phyloP scores from a whole-genome alignment of 2,113 vertebrate genomes.

The Ifrita kowaldi region DNA sequence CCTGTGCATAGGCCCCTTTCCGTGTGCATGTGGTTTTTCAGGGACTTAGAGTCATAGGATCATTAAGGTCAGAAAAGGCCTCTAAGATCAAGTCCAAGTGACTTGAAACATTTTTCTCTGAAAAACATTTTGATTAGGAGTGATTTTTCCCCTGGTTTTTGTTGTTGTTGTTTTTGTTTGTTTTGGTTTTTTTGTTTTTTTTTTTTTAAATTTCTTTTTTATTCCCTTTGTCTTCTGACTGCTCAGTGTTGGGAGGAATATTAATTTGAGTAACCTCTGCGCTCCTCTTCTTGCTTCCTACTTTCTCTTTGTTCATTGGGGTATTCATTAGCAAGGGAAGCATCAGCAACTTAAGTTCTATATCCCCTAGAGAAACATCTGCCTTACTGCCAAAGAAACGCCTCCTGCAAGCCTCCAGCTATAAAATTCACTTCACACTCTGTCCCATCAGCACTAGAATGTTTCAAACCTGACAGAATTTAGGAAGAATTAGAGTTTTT shows the following conservation, averaged over 20 bases:
- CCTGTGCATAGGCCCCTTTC: not conserved
- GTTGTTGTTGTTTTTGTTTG: not conserved
- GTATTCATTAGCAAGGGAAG: not conserved
- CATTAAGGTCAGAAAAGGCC: rapidly evolving
- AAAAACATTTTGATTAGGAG: not conserved
- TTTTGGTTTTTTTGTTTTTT: not conserved
- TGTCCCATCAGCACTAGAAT: not conserved
- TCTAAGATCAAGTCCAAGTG: not conserved
- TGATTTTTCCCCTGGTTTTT: rapidly evolving
- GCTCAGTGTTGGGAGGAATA: not conserved
- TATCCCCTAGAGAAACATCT: not conserved
- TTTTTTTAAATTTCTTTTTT: not conserved
- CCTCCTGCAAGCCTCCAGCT: not conserved
- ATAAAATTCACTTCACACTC: not conserved
- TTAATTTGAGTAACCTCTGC: not conserved
- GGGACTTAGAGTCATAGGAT: not conserved
- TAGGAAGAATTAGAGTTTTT: not conserved
- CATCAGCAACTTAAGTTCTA: rapidly evolving
- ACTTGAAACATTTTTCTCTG: not conserved
- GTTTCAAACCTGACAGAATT: not conserved
- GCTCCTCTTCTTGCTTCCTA: not conserved
- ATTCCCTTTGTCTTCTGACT: not conserved
- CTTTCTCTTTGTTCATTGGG: not conserved
- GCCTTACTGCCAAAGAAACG: not conserved
- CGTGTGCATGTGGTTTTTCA: not conserved